Percentiles rank a stretch among this genome's conserved stretches.
These are phyloP conservation scores for Acanthacorydalis orientalis DNA, from an alignment of 2,888 invertebrate genomes.

Conservation along the genomic window DNA sequence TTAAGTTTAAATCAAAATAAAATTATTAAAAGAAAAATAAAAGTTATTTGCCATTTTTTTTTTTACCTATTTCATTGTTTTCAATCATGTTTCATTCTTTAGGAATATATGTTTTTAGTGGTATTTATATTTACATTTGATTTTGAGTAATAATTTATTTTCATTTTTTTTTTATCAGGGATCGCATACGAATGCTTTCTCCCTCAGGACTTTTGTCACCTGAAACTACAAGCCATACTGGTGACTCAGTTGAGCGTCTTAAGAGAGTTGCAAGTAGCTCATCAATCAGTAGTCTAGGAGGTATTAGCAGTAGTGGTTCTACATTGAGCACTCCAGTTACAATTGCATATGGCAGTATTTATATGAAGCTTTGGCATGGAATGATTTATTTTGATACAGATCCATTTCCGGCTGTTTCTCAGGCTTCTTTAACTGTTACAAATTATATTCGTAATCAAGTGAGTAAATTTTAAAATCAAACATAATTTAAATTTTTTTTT, in stretches of 20 bases:
- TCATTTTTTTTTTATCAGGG: constrained; percentile 13
- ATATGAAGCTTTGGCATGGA: constrained; percentile 78
- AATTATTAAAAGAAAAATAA: not conserved
- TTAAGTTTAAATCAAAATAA: not conserved
- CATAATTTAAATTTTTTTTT: too few relatives aligned
- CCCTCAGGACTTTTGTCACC: constrained; percentile 16
- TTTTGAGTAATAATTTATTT: not conserved
- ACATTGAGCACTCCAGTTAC: constrained; percentile 31
- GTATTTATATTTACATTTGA: not conserved
- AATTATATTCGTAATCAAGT: constrained; percentile 62
- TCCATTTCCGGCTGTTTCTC: constrained; percentile 71
- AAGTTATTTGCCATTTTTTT: not conserved
- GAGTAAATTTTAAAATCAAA: constrained; percentile 8
- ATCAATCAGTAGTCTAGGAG: constrained; percentile 42
- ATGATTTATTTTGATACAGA: constrained; percentile 65
- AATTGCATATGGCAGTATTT: constrained; percentile 55
- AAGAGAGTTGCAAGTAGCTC: constrained; percentile 53
- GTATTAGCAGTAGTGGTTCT: constrained; percentile 10
- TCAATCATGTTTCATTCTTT: too few relatives aligned
- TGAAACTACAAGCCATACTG: constrained; percentile 10
- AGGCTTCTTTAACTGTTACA: constrained; percentile 63
- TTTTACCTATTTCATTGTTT: too few relatives aligned
- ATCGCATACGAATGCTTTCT: constrained; percentile 25
- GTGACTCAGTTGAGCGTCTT: constrained; percentile 25
- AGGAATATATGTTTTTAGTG: too few relatives aligned